These are phyloP conservation scores for Dendrolimus punctatus DNA, from an alignment of 1,140 invertebrate genomes.

Conservation along the genomic window DNA sequence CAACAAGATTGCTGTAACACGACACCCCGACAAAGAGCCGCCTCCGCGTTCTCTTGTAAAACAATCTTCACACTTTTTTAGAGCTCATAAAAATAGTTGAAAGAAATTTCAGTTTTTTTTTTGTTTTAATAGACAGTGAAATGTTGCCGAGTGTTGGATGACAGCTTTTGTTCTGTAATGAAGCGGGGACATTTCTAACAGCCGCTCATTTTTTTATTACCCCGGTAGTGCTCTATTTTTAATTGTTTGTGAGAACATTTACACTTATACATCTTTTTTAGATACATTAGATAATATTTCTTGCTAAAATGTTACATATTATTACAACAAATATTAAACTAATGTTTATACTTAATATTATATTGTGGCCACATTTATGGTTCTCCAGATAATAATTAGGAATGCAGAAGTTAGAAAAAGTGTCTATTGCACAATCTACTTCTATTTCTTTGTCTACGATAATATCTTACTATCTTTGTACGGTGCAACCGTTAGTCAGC, in stretches of 20 bases:
- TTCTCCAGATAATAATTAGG: no score
- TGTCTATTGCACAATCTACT: no score
- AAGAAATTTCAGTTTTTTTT: conserved; percentile 59
- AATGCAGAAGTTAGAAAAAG: no score
- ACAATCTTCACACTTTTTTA: conserved; percentile 65
- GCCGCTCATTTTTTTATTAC: conserved; percentile 51
- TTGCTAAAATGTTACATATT: no score
- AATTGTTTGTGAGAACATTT: conserved; percentile 25
- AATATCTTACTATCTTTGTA: no score
- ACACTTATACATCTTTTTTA: conserved; percentile 1
- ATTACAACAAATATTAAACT: no score
- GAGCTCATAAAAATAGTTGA: conserved; percentile 65
- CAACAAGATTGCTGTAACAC: conserved; percentile 48
- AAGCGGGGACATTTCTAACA: conserved; percentile 58
- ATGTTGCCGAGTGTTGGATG: conserved; percentile 65
- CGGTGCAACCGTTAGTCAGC: no score
- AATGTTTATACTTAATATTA: no score
- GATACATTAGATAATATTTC: not conserved
- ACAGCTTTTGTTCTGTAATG: conserved; percentile 70
- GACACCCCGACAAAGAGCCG: conserved; percentile 62
- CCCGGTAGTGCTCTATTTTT: conserved; percentile 53
- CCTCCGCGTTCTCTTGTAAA: conserved; percentile 62
- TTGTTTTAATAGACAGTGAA: conserved; percentile 62
- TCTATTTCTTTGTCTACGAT: no score
- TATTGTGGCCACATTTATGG: no score